phyloP scores from a whole-genome alignment of 2,113 vertebrate genomes.

The Lasiurus borealis region DNA sequence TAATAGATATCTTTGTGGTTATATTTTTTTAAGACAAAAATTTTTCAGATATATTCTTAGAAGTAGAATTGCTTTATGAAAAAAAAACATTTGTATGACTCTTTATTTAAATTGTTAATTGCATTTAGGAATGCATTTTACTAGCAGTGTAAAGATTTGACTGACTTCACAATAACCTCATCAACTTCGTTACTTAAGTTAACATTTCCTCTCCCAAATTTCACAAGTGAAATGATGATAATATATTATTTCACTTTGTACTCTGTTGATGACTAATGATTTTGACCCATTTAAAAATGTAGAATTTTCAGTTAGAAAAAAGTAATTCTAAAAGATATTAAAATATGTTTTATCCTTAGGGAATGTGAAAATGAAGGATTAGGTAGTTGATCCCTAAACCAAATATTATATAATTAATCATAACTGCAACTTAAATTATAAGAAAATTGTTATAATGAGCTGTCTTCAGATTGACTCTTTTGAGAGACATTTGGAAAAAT shows the following conservation, averaged over 20 bases:
- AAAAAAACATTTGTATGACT: constrained; percentile 45
- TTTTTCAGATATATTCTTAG: background rate
- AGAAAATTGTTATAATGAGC: constrained; percentile 41
- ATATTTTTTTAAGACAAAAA: constrained; percentile 32
- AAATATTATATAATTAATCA: constrained; percentile 41
- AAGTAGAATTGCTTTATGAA: constrained; percentile 15
- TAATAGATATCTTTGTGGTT: background rate
- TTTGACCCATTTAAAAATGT: constrained; percentile 19
- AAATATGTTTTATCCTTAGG: constrained; percentile 27
- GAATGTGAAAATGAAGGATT: constrained; percentile 50
- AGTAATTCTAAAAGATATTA: background rate
- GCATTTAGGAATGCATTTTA: background rate
- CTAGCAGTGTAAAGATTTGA: constrained; percentile 24
- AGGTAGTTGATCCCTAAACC: constrained; percentile 19
- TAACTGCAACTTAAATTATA: constrained; percentile 20
- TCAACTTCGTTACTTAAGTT: background rate
- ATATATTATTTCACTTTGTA: constrained; percentile 25
- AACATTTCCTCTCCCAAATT: constrained; percentile 3
- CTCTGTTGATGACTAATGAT: constrained; percentile 31
- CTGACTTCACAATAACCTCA: background rate
- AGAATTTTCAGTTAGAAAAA: constrained; percentile 51
- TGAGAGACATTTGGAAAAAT: constrained; percentile 44
- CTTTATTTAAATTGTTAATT: constrained; percentile 40
- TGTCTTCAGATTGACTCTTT: constrained; percentile 15
- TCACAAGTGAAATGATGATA: background rate